These are phyloP conservation scores for Lepus oiostolus DNA, from an alignment of 2,797 vertebrate genomes.

Conservation along the genomic window DNA sequence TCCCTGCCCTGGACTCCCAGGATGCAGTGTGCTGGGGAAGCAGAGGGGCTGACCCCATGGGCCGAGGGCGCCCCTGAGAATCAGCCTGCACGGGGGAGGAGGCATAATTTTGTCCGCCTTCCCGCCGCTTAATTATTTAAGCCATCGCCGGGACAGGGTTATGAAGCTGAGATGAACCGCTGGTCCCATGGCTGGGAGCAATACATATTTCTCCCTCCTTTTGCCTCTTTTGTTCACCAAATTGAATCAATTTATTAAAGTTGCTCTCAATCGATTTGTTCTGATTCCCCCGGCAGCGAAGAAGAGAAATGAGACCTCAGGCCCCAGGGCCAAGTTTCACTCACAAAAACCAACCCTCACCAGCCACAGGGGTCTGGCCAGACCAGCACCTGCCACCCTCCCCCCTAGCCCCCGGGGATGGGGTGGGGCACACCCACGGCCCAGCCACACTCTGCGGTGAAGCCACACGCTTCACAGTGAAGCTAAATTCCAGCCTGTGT, in stretches of 20 bases:
- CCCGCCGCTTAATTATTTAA: constrained; percentile 83
- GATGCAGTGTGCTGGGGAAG: neutral
- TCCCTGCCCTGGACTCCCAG: neutral
- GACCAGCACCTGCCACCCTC: neutral
- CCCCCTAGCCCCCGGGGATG: too few relatives aligned
- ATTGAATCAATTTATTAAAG: constrained; percentile 84
- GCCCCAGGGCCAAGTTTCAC: neutral
- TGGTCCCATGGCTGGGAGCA: constrained; percentile 69
- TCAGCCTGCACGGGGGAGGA: neutral
- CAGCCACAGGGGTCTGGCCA: neutral
- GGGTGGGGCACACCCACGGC: neutral
- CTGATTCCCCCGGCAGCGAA: constrained; percentile 58
- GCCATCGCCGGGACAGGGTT: constrained; percentile 64
- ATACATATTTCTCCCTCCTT: constrained; percentile 56
- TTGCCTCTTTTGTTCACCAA: constrained; percentile 76
- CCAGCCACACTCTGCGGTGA: neutral
- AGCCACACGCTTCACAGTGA: neutral
- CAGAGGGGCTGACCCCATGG: rapidly evolving
- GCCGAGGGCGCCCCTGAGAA: neutral
- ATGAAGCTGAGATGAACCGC: constrained; percentile 80
- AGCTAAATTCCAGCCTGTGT: neutral
- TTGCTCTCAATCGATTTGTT: constrained; percentile 74
- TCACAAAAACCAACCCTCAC: neutral
- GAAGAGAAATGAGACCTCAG: constrained; percentile 75
- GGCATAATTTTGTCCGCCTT: constrained; percentile 59